A percentile compares a stretch with the other conserved stretches of the same genome.
Conservation (phyloP, 2,888 invertebrate genomes). For the Lithophane ornitopus region DNA sequence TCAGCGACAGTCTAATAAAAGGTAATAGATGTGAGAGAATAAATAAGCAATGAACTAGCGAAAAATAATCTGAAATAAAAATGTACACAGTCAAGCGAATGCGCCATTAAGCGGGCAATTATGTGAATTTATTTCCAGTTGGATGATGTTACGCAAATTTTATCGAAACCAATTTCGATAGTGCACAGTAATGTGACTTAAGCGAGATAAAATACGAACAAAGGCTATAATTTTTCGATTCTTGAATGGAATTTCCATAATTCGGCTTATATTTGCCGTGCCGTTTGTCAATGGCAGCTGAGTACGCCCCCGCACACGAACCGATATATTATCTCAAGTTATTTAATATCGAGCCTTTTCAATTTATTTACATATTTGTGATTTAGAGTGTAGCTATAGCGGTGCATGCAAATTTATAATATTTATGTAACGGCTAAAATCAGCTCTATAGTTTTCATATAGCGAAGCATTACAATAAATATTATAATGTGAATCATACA, state of each 20-base stretch:
- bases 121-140: slow-evolving; percentile 85
- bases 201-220: slow-evolving; percentile 83
- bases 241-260: slow-evolving; percentile 84
- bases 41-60: slow-evolving; percentile 51
- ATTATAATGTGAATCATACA: slow-evolving; percentile 13
- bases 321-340: slow-evolving; percentile 76
- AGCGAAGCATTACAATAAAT: slow-evolving; percentile 18
- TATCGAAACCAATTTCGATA: slow-evolving; percentile 88
- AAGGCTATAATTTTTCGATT: slow-evolving; percentile 84
- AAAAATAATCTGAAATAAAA: slow-evolving; percentile 67
- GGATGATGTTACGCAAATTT: slow-evolving; percentile 82
- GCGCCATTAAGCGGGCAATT: slow-evolving; percentile 84
- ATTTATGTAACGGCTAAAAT: slow-evolving; percentile 53
- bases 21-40: slow-evolving; percentile 45
- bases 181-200: slow-evolving; percentile 80
- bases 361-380: slow-evolving; percentile 75
- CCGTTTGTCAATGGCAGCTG: slow-evolving; percentile 75
- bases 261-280: slow-evolving; percentile 82
- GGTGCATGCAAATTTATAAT: slow-evolving; percentile 66
- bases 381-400: slow-evolving; percentile 71
- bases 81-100: slow-evolving; percentile 68
- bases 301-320: slow-evolving; percentile 62
- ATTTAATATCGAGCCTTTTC: slow-evolving; percentile 75
- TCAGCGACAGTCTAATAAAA: slow-evolving; percentile 70
- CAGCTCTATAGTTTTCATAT: slow-evolving; percentile 41